These are phyloP conservation scores for Micrasema longulum DNA, from an alignment of 1,140 invertebrate species.

Conservation along the genomic window DNA sequence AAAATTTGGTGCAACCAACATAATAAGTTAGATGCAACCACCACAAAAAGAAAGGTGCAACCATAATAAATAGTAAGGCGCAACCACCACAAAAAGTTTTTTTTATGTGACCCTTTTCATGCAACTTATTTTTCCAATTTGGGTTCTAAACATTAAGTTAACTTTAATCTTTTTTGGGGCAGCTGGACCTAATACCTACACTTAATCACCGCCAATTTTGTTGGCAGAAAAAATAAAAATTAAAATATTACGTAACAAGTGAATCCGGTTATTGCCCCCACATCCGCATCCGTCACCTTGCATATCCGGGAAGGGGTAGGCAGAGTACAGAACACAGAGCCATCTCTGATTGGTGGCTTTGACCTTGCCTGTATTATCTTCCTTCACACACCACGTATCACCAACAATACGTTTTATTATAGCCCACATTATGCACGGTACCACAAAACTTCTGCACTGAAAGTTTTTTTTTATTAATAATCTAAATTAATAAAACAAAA, in stretches of 20 bases:
- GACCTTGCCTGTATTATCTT: constrained; percentile 22
- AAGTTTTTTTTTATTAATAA: too few species aligned
- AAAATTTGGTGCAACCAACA: too few species aligned
- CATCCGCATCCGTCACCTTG: constrained; percentile 27
- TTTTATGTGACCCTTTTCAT: too few species aligned
- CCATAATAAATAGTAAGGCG: too few species aligned
- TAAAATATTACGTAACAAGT: background rate
- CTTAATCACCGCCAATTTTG: too few species aligned
- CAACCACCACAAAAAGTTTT: too few species aligned
- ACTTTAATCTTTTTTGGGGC: background rate
- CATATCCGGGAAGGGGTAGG: constrained; percentile 4
- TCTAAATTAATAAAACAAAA: too few species aligned
- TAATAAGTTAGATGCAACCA: too few species aligned
- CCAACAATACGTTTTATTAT: constrained; percentile 23
- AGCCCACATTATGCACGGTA: background rate
- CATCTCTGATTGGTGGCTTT: constrained; percentile 10
- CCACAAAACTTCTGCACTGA: too few species aligned
- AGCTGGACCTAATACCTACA: background rate
- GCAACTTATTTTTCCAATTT: background rate
- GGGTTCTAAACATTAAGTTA: background rate
- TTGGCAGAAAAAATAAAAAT: background rate
- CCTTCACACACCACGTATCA: constrained; percentile 35
- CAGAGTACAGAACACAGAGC: background rate
- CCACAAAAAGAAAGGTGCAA: too few species aligned
- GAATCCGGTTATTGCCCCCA: constrained; percentile 1